phyloP scores from a whole-genome alignment of 1,140 invertebrate species.

The Caenorhabditis remanei region DNA sequence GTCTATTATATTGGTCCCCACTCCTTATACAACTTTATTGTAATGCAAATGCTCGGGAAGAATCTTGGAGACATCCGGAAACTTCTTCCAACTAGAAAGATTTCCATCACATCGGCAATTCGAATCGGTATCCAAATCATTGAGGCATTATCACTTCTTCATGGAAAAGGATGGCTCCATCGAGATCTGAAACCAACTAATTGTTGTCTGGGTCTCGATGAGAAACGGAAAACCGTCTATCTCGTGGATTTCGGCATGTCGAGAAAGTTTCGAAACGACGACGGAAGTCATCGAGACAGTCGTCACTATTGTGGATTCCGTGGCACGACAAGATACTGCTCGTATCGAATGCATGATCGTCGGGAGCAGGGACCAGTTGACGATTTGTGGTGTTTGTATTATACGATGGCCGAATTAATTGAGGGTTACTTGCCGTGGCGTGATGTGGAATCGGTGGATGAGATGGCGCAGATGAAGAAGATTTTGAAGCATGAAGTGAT shows the following conservation, averaged over 20 bases:
- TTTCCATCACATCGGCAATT: constrained; percentile 40
- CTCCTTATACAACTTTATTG: constrained; percentile 64
- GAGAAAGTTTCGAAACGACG: constrained; percentile 57
- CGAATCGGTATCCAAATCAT: constrained; percentile 63
- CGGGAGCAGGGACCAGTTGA: constrained; percentile 83
- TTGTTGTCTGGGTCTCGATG: constrained; percentile 61
- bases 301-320: constrained; percentile 87
- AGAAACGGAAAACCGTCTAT: constrained; percentile 57
- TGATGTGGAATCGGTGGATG: constrained; percentile 11
- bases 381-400: constrained; percentile 95
- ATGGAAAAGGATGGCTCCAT: constrained; percentile 65
- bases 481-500: constrained; percentile 64
- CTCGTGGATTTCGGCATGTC: constrained; percentile 69
- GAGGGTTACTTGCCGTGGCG: constrained; percentile 96
- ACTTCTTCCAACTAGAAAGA: neutral
- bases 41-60: constrained; percentile 67
- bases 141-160: constrained; percentile 57
- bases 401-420: constrained; percentile 83
- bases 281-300: constrained; percentile 55
- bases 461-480: constrained; percentile 64
- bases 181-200: constrained; percentile 68
- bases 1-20: constrained; percentile 50
- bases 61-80: constrained; percentile 64
- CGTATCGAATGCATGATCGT: constrained; percentile 97
- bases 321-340: constrained; percentile 96